phyloP scores from a whole-genome alignment of 2,113 vertebrate genomes.

The Oophaga pumilio region DNA sequence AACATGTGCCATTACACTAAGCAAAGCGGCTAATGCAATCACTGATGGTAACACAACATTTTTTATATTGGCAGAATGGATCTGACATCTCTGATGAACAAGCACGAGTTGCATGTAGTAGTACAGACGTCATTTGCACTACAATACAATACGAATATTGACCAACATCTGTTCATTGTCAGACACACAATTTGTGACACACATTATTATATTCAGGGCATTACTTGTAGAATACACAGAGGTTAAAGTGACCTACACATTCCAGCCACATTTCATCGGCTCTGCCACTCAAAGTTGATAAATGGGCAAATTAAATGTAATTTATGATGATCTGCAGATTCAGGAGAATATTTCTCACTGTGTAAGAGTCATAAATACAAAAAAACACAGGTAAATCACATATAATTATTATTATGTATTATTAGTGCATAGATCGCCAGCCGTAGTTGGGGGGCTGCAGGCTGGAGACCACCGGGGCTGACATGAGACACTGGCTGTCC shows the following conservation, averaged over 20 bases:
- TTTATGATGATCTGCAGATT: constrained; percentile 7
- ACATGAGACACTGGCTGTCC: too few species aligned
- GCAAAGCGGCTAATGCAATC: too few species aligned
- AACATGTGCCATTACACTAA: too few species aligned
- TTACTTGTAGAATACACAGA: constrained; percentile 3
- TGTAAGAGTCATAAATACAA: neutral
- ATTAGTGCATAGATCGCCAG: neutral
- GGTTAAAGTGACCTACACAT: constrained; percentile 19
- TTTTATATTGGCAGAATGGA: too few species aligned
- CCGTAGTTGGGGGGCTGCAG: too few species aligned
- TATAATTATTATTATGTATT: neutral
- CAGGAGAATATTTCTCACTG: neutral
- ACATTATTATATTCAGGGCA: neutral
- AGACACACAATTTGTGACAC: neutral
- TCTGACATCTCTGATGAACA: too few species aligned
- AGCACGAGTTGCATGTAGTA: too few species aligned
- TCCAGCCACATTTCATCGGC: neutral
- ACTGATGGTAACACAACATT: too few species aligned
- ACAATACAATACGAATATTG: too few species aligned
- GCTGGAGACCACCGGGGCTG: too few species aligned
- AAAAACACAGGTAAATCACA: neutral
- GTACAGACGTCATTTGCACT: too few species aligned
- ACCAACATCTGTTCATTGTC: too few species aligned
- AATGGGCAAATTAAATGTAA: neutral
- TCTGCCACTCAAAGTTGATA: neutral